Conservation (phyloP, 2,113 vertebrate species). For the Xyrauchen texanus region DNA sequence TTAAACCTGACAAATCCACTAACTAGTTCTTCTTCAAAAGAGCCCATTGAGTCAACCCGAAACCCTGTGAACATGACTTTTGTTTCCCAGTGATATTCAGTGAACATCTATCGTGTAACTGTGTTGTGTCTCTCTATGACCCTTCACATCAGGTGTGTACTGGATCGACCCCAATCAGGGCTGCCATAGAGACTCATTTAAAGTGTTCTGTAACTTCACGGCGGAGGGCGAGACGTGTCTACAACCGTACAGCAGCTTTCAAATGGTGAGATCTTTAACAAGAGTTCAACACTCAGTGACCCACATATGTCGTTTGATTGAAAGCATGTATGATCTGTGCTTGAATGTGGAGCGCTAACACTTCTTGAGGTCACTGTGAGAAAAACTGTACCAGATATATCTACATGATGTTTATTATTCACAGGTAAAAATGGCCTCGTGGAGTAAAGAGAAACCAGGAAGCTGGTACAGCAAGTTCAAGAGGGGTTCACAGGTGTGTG, state of each 20-base stretch:
- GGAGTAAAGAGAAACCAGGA: conserved; percentile 90
- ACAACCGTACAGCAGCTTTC: conserved; percentile 92
- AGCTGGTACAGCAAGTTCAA: conserved; percentile 96
- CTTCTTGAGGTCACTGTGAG: no score
- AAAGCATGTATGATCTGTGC: no score
- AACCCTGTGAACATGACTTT: no score
- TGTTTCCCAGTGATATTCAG: no score
- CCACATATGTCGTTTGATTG: no score
- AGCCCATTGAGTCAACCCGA: no score
- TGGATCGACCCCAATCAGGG: conserved; percentile 99
- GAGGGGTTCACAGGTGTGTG: conserved; percentile 89
- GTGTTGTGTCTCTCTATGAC: background rate
- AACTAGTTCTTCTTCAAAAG: no score
- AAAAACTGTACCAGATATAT: no score
- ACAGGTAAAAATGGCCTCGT: conserved; percentile 93
- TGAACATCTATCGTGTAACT: no score
- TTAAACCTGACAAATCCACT: no score
- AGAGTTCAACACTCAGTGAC: no score
- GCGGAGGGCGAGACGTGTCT: conserved; percentile 92
- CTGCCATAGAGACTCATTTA: conserved; percentile 94
- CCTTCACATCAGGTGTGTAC: conserved; percentile 83
- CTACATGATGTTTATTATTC: conserved; percentile 54
- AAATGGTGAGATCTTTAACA: conserved; percentile 82
- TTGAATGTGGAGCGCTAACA: no score
- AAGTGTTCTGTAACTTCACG: conserved; percentile 97